Evolutionary conservation across 2,888 invertebrate genomes (phyloP).

Genomic region (Bombyx huttoni): DNA sequence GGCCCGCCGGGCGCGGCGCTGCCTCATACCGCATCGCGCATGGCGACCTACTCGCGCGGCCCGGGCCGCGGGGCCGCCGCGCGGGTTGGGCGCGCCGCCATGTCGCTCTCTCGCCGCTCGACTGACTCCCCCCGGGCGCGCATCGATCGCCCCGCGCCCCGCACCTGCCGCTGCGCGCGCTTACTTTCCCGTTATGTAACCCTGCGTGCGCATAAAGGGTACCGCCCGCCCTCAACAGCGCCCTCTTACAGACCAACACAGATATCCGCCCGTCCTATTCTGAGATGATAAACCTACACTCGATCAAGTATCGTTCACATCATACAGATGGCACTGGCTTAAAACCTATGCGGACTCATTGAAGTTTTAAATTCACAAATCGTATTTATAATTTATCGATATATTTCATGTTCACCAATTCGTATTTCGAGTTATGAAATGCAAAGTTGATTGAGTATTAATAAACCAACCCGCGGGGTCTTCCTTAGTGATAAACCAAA

Average conservation of each 20-base stretch:
- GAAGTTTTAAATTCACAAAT: too few relatives aligned
- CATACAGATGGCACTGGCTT: constrained; percentile 10
- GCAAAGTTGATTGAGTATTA: too few relatives aligned
- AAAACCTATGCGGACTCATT: too few relatives aligned
- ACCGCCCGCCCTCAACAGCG: constrained; percentile 40
- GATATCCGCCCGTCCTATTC: constrained; percentile 15
- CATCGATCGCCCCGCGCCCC: constrained; percentile 68
- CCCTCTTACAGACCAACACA: constrained; percentile 22
- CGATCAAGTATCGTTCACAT: not conserved
- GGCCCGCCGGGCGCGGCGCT: constrained; percentile 73
- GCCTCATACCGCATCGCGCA: constrained; percentile 78
- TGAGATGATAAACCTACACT: constrained; percentile 4
- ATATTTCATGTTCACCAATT: too few relatives aligned
- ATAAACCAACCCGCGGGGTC: too few relatives aligned
- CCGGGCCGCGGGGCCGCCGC: constrained; percentile 72
- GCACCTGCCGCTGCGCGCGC: constrained; percentile 52
- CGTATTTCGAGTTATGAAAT: too few relatives aligned
- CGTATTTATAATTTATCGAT: too few relatives aligned
- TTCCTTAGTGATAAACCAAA: too few relatives aligned
- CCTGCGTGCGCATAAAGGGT: constrained; percentile 56
- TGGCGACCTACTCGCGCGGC: constrained; percentile 72
- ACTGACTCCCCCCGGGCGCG: constrained; percentile 67
- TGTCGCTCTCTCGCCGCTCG: constrained; percentile 69
- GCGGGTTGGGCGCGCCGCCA: constrained; percentile 70
- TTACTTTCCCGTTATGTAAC: constrained; percentile 57